These are phyloP conservation scores for Taurulus bubalis DNA, from an alignment of 2,113 vertebrate species.

Conservation along the genomic window DNA sequence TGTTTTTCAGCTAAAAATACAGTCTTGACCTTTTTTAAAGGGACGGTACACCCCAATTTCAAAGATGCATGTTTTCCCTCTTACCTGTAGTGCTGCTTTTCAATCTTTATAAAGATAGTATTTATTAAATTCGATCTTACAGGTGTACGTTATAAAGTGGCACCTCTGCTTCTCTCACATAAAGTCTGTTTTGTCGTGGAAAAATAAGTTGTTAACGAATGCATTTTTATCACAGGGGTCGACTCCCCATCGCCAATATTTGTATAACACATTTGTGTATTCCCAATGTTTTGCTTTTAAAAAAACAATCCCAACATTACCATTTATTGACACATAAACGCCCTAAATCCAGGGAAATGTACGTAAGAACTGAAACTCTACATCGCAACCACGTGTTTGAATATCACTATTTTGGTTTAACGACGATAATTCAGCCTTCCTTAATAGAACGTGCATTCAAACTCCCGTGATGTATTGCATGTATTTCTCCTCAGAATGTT, in stretches of 20 bases:
- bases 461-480: background rate
- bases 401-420: background rate
- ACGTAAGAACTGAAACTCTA: background rate
- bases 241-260: background rate
- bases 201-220: background rate
- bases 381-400: background rate
- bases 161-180: background rate
- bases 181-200: background rate
- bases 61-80: background rate
- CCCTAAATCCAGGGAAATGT: background rate
- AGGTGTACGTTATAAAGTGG: background rate
- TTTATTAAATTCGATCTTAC: background rate
- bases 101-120: background rate
- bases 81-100: background rate
- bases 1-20: background rate
- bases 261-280: background rate
- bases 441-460: background rate
- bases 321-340: background rate
- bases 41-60: background rate
- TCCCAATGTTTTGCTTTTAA: background rate
- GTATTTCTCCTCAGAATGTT: constrained; percentile 81
- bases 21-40: background rate
- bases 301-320: background rate
- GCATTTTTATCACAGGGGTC: background rate
- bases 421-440: background rate